phyloP scores from a whole-genome alignment of 2,113 vertebrate species.

The Dryoscopus gambensis region DNA sequence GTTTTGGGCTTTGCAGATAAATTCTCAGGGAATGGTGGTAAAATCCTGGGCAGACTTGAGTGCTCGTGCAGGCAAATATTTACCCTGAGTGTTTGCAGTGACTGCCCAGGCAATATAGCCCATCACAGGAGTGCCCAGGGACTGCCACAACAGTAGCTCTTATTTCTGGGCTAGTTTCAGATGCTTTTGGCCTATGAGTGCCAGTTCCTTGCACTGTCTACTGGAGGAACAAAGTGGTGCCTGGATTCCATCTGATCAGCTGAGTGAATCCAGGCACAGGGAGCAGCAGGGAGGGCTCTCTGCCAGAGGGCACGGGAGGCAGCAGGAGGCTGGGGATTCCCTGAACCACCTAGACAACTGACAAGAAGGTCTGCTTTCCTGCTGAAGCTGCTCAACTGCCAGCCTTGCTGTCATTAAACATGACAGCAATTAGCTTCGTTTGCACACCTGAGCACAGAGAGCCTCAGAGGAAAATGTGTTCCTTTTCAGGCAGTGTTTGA shows the following conservation, averaged over 20 bases:
- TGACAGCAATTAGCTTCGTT: background rate
- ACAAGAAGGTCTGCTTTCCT: background rate
- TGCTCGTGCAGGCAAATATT: background rate
- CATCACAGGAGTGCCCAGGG: background rate
- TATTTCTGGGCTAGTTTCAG: background rate
- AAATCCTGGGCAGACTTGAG: background rate
- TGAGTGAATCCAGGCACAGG: accelerated
- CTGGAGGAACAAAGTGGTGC: background rate
- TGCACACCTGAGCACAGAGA: background rate
- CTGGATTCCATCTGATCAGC: background rate
- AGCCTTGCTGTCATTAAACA: slow-evolving; percentile 1
- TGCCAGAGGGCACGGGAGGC: background rate
- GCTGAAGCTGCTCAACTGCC: background rate
- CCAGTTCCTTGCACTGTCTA: background rate
- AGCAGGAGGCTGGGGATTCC: background rate
- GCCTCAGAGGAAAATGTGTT: slow-evolving; percentile 41
- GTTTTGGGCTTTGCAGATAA: background rate
- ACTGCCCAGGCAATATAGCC: background rate
- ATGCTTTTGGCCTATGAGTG: background rate
- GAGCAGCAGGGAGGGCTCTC: background rate
- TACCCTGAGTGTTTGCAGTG: background rate
- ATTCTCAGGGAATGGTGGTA: background rate
- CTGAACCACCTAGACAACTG: background rate
- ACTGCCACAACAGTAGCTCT: background rate
- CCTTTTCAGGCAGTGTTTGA: slow-evolving; percentile 77